Percentiles rank a stretch among this genome's conserved stretches.
Evolutionary conservation across 2,797 vertebrate species (phyloP).

Genomic region (Serranus cabrilla): DNA sequence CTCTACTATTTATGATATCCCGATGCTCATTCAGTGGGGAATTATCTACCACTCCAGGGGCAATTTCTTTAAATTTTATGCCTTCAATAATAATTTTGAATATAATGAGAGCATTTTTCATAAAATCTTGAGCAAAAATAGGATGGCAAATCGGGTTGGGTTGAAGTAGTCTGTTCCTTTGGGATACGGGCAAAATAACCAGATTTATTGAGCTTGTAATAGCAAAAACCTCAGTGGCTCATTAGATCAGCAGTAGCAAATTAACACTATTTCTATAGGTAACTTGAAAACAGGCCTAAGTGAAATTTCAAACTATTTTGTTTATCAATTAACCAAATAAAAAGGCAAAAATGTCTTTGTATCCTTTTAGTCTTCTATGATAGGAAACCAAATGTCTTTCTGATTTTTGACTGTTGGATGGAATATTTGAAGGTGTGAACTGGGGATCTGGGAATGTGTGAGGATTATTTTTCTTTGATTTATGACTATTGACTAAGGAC

Average conservation of each 20-base stretch:
- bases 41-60: slow-evolving; percentile 19
- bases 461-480: too few relatives aligned
- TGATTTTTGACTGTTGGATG: neutral
- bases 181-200: neutral
- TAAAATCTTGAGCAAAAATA: neutral
- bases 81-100: neutral
- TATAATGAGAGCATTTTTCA: neutral
- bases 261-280: neutral
- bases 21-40: slow-evolving; percentile 17
- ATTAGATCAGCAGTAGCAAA: neutral
- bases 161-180: neutral
- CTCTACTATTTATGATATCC: slow-evolving; percentile 17
- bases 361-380: too few relatives aligned
- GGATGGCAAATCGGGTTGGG: neutral
- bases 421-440: neutral
- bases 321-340: too few relatives aligned
- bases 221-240: neutral
- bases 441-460: too few relatives aligned
- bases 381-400: neutral
- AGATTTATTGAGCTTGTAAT: neutral
- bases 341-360: too few relatives aligned
- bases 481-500: too few relatives aligned
- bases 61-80: slow-evolving; percentile 5
- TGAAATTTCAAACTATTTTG: neutral
- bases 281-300: neutral